Conservation (phyloP, 2,797 vertebrate genomes). For the Salarias fasciatus region DNA sequence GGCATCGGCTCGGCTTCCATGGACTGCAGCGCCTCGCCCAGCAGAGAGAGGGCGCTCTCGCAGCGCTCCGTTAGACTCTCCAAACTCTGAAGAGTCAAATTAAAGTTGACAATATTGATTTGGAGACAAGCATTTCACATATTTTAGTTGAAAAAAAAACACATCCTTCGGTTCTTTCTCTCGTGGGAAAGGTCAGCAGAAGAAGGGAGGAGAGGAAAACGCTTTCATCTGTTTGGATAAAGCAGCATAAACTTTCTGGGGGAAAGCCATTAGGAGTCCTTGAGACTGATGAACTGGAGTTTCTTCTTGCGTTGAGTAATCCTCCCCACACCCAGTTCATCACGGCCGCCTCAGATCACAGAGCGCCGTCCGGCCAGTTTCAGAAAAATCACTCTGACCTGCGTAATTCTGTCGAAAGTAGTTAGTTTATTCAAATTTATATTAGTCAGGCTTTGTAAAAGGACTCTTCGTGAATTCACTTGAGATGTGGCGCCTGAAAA, state of each 20-base stretch:
- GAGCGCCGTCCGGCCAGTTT: too few species aligned
- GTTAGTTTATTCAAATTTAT: too few species aligned
- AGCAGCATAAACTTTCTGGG: constrained; percentile 43
- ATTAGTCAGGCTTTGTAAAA: too few species aligned
- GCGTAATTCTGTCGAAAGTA: too few species aligned
- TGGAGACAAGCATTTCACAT: neutral
- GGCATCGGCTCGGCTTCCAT: constrained; percentile 80
- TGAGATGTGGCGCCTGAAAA: too few species aligned
- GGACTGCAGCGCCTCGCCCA: constrained; percentile 78
- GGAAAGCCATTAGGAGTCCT: constrained; percentile 33
- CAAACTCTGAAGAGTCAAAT: constrained; percentile 71
- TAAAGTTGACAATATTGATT: neutral
- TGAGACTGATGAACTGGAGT: constrained; percentile 1
- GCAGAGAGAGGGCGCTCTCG: constrained; percentile 80
- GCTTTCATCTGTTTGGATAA: constrained; percentile 53
- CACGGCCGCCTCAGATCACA: constrained; percentile 5
- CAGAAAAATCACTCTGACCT: too few species aligned
- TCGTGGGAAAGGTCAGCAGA: too few species aligned
- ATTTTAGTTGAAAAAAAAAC: too few species aligned
- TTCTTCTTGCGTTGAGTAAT: constrained; percentile 6
- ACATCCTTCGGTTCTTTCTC: too few species aligned
- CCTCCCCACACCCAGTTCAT: constrained; percentile 19
- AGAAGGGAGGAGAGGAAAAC: constrained; percentile 21
- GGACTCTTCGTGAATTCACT: too few species aligned
- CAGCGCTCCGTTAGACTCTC: constrained; percentile 82